Conservation (phyloP, 2,888 invertebrate genomes). For the Trypoxylon attenuatum region DNA sequence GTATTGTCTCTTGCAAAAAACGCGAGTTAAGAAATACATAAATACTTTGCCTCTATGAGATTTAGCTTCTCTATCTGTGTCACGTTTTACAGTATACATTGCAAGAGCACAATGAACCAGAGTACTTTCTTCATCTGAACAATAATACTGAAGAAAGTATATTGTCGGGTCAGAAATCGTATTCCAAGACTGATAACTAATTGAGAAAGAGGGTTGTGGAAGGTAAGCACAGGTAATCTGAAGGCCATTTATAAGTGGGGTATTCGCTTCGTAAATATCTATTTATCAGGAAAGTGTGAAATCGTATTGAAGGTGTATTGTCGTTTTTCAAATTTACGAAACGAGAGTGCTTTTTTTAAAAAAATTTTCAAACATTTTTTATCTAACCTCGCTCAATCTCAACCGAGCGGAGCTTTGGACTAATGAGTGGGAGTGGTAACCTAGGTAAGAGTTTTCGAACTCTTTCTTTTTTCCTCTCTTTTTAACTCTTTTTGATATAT, state of each 20-base stretch:
- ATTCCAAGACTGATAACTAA: slow-evolving; percentile 4
- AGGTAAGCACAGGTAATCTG: slow-evolving; percentile 57
- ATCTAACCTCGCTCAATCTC: slow-evolving; percentile 61
- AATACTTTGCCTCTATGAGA: background rate
- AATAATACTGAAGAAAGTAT: slow-evolving; percentile 19
- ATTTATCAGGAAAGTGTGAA: background rate
- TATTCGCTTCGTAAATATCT: slow-evolving; percentile 46
- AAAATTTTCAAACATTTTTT: slow-evolving; percentile 44
- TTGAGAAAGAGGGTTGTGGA: slow-evolving; percentile 10
- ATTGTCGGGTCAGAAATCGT: background rate
- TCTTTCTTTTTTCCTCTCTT: slow-evolving; percentile 50
- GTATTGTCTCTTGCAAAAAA: slow-evolving; percentile 45
- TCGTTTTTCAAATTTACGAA: slow-evolving; percentile 32
- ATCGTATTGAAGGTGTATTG: background rate
- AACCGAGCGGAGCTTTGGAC: slow-evolving; percentile 40
- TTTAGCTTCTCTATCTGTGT: background rate
- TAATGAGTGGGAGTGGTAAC: slow-evolving; percentile 40
- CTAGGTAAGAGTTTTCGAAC: slow-evolving; percentile 56
- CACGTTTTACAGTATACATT: slow-evolving; percentile 9
- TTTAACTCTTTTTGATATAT: slow-evolving; percentile 54
- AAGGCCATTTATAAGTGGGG: slow-evolving; percentile 59
- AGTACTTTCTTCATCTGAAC: slow-evolving; percentile 18
- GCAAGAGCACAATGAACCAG: slow-evolving; percentile 25
- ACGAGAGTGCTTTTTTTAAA: slow-evolving; percentile 54
- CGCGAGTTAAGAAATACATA: background rate